phyloP scores from a whole-genome alignment of 1,140 invertebrate species.

The Uloborus diversus region DNA sequence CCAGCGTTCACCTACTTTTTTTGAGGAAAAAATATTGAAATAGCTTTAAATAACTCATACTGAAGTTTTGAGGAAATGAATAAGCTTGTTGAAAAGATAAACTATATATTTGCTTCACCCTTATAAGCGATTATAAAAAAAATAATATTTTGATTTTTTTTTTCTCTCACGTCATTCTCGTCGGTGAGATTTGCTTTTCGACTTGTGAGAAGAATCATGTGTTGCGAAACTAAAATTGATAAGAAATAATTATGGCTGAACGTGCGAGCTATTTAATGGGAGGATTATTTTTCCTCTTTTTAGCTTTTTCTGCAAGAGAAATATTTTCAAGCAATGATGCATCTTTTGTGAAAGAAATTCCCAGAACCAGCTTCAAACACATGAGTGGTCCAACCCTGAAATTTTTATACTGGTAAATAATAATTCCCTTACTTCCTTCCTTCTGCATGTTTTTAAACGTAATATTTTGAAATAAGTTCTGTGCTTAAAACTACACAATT shows the following conservation, averaged over 20 bases:
- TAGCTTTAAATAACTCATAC: too few species aligned
- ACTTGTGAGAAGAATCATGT: too few species aligned
- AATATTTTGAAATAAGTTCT: neutral
- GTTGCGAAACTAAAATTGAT: too few species aligned
- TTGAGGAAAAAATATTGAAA: too few species aligned
- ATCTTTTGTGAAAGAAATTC: slow-evolving; percentile 63
- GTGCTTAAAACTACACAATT: neutral
- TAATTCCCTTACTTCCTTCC: neutral
- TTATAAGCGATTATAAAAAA: too few species aligned
- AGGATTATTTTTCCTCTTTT: slow-evolving; percentile 56
- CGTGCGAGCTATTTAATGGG: slow-evolving; percentile 42
- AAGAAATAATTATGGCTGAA: slow-evolving; percentile 43
- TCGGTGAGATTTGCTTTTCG: too few species aligned
- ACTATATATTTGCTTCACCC: too few species aligned
- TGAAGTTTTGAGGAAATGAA: too few species aligned
- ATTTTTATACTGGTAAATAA: slow-evolving; percentile 69
- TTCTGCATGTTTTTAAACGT: neutral
- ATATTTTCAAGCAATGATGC: slow-evolving; percentile 53
- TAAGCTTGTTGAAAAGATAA: too few species aligned
- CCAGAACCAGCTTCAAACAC: slow-evolving; percentile 65
- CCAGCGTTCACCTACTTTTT: too few species aligned
- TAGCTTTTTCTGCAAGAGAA: slow-evolving; percentile 57
- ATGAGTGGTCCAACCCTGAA: slow-evolving; percentile 68
- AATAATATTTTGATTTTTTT: too few species aligned
- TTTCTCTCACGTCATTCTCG: too few species aligned